Evolutionary conservation across 2,113 vertebrate genomes (phyloP).

Genomic region (Heloderma charlesbogerti): DNA sequence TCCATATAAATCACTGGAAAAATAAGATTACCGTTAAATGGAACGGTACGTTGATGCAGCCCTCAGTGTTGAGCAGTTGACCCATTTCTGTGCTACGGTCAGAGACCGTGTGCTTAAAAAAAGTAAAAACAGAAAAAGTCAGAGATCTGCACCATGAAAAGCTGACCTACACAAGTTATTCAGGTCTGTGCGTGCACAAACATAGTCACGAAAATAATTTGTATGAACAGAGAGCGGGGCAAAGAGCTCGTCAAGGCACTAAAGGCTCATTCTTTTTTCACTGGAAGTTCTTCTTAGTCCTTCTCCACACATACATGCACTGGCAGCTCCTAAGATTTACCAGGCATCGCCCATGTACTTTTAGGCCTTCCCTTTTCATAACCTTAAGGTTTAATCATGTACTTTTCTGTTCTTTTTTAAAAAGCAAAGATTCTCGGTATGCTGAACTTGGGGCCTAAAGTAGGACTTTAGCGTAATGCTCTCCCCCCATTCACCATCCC

Average conservation of each 20-base stretch:
- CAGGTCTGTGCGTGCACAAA: neutral
- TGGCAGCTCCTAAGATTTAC: neutral
- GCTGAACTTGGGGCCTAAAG: neutral
- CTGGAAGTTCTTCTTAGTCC: neutral
- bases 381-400: neutral
- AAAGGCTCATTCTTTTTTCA: neutral
- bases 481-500: neutral
- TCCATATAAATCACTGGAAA: neutral
- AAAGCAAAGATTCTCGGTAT: neutral
- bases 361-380: neutral
- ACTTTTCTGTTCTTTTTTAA: neutral
- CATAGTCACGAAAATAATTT: neutral
- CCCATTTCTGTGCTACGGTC: neutral
- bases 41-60: neutral
- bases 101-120: neutral
- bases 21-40: too few relatives aligned
- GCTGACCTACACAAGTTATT: neutral
- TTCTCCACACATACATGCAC: neutral
- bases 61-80: neutral
- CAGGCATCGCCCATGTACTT: neutral
- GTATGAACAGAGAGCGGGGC: neutral
- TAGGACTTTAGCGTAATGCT: neutral
- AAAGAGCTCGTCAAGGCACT: neutral
- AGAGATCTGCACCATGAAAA: neutral
- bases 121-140: neutral